Evolutionary conservation across 2,113 vertebrate species (phyloP).

Genomic region (Raphicerus campestris): DNA sequence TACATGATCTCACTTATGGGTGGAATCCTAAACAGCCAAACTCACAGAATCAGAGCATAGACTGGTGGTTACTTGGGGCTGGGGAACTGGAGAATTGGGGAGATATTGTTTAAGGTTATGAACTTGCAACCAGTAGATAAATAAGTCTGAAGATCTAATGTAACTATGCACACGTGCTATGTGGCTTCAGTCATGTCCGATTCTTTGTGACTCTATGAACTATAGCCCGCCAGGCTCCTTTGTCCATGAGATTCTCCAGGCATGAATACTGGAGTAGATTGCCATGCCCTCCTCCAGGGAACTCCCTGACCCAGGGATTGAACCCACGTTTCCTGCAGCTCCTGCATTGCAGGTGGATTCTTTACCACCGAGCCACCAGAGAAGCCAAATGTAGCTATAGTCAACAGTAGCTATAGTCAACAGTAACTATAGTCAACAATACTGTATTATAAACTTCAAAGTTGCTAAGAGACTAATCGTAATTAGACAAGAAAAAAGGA

Average conservation of each 20-base stretch:
- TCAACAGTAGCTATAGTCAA: neutral
- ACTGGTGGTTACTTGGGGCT: neutral
- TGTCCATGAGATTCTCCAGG: neutral
- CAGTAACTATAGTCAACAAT: neutral
- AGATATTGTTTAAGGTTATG: neutral
- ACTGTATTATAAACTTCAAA: neutral
- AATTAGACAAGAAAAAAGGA: neutral
- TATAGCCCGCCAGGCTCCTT: neutral
- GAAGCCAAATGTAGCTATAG: neutral
- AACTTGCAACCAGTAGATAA: neutral
- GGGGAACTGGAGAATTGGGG: neutral
- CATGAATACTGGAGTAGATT: neutral
- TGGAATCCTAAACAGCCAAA: neutral
- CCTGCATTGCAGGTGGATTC: neutral
- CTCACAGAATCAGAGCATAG: neutral
- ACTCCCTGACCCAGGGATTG: neutral
- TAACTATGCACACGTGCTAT: neutral
- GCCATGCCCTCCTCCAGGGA: neutral
- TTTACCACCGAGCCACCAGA: neutral
- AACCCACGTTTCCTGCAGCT: neutral
- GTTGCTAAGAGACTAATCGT: neutral
- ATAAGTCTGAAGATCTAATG: neutral
- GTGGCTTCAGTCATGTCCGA: neutral
- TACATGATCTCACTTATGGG: neutral
- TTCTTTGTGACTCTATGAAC: neutral